Evolutionary conservation across 2,888 invertebrate species (phyloP).

Genomic region (Drosophila greeni): DNA sequence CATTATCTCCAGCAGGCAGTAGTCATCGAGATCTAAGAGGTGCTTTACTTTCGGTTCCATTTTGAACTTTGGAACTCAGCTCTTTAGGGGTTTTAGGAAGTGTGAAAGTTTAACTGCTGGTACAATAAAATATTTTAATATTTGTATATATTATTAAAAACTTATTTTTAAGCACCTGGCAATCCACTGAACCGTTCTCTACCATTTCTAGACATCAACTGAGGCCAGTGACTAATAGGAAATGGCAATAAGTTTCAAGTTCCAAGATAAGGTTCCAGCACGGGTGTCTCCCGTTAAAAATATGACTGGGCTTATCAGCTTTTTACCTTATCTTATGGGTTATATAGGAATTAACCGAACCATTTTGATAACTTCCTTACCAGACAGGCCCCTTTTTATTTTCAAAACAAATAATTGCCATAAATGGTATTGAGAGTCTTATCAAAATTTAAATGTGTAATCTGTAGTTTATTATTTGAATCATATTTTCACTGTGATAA

Average conservation of each 20-base stretch:
- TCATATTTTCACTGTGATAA: background rate
- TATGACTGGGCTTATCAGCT: too few relatives aligned
- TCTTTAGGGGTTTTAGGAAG: too few relatives aligned
- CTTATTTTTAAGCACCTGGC: too few relatives aligned
- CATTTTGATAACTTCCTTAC: background rate
- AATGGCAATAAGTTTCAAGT: background rate
- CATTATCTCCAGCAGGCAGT: slow-evolving; percentile 7
- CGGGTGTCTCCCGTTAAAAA: background rate
- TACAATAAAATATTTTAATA: too few relatives aligned
- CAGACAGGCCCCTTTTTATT: background rate
- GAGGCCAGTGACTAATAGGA: background rate
- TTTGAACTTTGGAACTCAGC: background rate
- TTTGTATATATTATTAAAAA: too few relatives aligned
- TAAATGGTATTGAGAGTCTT: too few relatives aligned
- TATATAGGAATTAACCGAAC: background rate
- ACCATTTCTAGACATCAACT: background rate
- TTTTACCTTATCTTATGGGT: too few relatives aligned
- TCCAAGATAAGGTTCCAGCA: background rate
- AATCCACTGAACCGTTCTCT: background rate
- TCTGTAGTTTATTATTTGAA: background rate
- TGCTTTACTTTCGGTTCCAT: background rate
- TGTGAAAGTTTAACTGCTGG: too few relatives aligned
- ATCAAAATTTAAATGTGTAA: background rate
- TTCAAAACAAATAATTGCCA: too few relatives aligned
- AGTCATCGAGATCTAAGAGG: background rate